Evolutionary conservation across 2,113 vertebrate genomes (phyloP), one percentile per base, ranked within the genome.

Genomic region (Phainopepla nitens): DNA sequence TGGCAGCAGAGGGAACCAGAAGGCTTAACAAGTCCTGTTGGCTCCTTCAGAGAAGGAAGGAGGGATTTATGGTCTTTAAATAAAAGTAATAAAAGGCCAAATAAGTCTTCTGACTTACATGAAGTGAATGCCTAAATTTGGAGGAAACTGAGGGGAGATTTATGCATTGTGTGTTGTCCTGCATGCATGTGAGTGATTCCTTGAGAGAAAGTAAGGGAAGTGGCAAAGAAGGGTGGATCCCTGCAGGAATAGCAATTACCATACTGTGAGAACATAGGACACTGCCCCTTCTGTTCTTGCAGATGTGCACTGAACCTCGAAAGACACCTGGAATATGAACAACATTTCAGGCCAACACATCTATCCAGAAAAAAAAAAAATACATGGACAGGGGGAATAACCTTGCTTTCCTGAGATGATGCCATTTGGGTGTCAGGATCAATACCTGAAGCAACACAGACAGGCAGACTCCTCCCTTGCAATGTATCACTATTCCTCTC

Each of bases 1-100:
- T 73, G 81, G 92, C 87, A 82, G 73, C 79, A 93, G 86, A 93
- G 89, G 87, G 93, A 95, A 95, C 65, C 41, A 91, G 66, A 83
- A 95, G 58, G 87, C 82, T 90, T 95, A 96, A 71, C 15, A 57
- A 93, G 70, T 31, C 51, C 72, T 83, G 36, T 76, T 93, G 71
- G 51, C 82, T 90, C 33, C 64, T 95, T 69, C 68, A 89, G 82
- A 65, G 92, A 66, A 91, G 77, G 89, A 93, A 83, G 65, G 47
- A 89, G 72, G 75, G 58, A 91, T 94, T 95, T 92, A 36, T 93
- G 58, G 49, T 77, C 61, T 71, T 94, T 76, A 91, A 90, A 91
- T 76, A 85, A 82, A 57, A 90, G 47, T 56, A 88, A 50, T 71
- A 77, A 78, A 90, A 93, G 69, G 33, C 29, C 44, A 91, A 4